Evolutionary conservation across 2,888 invertebrate genomes (phyloP).

Genomic region (Drosophila putrida): DNA sequence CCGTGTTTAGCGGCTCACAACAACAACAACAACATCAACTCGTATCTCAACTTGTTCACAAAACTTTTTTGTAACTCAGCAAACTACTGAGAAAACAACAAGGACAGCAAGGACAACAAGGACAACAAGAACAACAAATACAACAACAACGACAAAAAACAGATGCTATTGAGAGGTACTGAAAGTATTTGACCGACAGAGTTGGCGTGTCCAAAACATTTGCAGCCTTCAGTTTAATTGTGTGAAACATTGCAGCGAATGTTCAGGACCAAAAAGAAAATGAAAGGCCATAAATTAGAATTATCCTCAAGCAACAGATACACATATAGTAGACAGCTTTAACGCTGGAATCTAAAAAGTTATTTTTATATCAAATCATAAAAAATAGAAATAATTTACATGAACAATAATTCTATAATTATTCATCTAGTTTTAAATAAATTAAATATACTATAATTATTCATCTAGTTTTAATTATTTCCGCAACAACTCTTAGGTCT

Average conservation of each 20-base stretch:
- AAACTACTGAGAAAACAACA: constrained; percentile 49
- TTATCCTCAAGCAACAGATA: constrained; percentile 28
- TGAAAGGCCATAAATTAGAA: constrained; percentile 49
- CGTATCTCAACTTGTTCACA: constrained; percentile 60
- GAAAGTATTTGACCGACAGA: constrained; percentile 73
- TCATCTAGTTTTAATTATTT: neutral
- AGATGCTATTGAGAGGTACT: constrained; percentile 47
- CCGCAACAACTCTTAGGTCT: neutral
- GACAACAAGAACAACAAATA: constrained; percentile 19
- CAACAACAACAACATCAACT: constrained; percentile 1
- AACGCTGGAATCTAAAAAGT: too few species aligned
- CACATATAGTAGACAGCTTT: too few species aligned
- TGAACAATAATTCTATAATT: too few species aligned
- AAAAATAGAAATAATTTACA: too few species aligned
- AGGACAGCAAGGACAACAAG: too few species aligned
- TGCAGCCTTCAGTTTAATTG: constrained; percentile 47
- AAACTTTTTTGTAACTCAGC: constrained; percentile 60
- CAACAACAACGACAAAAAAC: constrained; percentile 26
- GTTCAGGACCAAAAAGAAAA: constrained; percentile 35
- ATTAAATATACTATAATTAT: too few species aligned
- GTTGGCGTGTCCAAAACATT: constrained; percentile 79
- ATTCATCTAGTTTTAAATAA: neutral
- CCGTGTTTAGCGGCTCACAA: constrained; percentile 53
- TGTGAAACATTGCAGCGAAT: constrained; percentile 26
- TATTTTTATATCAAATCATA: too few species aligned